Base-by-base conservation (phyloP, 2,113 vertebrate species). In the Micromys minutus region DNA sequence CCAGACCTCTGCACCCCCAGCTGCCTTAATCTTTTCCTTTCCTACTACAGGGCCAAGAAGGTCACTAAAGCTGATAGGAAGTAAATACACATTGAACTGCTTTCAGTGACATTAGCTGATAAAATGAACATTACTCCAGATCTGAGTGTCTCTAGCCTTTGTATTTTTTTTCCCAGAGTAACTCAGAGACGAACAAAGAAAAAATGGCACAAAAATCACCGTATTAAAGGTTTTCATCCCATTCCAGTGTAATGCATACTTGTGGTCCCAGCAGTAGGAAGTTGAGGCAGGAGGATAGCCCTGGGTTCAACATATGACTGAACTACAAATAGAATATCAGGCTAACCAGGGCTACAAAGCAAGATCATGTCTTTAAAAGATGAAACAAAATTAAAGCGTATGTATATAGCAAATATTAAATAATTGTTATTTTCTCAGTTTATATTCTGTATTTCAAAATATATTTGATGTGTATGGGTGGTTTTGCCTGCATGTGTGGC, bases 91-190 rank as follows among this genome's bases (percentile, higher is more conserved):
- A 50, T 8, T n/a, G 47, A n/a, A 26, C 7, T 15, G 80, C 89
- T 90, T 57, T 91, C 59, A 52, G 47, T 22, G 45, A 12, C 31
- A 10, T 42, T 26, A 5, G 13, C 9, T 59, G 42, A 55, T 34
- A n/a, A 55, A 55, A 13, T 5, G 12, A 79, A 5, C 0, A 1
- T 2, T 1, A 0, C 3, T 55, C 19, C 5, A 55, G 17, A 45
- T 77, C 26, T 74, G 59, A 77, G 57, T 26, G 65, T 80, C 80
- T 84, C 75, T 17, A 39, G 21, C 69, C 34, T 65, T 76, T 55
- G 36, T 55, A 22, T 65, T 83, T 59, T 15, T 19, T 36, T 84
- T 34, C 96, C 93, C 5, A 85, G 45, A 72, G 47, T 45, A 84
- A 69, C 16, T 9, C 2, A 45, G 89, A 1, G 3, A 24, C 22